A percentile compares a stretch with the other conserved stretches of the same genome.
phyloP scores from a whole-genome alignment of 2,797 vertebrate species.

The Salarias fasciatus region DNA sequence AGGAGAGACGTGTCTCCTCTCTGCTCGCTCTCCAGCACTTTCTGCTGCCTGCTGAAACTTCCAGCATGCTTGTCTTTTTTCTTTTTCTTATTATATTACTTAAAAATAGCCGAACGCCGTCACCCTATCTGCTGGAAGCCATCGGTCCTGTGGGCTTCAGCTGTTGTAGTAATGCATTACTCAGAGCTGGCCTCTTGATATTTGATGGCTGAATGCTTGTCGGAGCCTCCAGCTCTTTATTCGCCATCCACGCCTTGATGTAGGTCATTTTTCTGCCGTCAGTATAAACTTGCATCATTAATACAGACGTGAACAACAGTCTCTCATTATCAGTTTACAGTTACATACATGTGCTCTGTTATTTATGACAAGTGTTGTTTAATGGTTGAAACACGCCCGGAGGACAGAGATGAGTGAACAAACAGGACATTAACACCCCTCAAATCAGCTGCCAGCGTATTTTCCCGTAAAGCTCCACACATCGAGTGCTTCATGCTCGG shows the following conservation, averaged over 20 bases:
- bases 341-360: not conserved
- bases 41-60: constrained; percentile 31
- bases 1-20: constrained; percentile 13
- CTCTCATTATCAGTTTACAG: no score
- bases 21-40: not conserved
- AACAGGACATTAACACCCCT: constrained; percentile 29
- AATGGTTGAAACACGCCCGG: constrained; percentile 25
- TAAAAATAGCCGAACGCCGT: constrained; percentile 5
- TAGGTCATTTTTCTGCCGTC: constrained; percentile 59
- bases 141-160: constrained; percentile 13
- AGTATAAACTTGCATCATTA: not conserved
- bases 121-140: not conserved
- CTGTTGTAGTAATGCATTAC: constrained; percentile 42
- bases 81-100: not conserved
- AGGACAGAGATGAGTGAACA: constrained; percentile 19
- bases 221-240: constrained; percentile 56
- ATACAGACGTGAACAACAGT: not conserved
- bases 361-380: constrained; percentile 10
- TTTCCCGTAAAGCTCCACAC: constrained; percentile 34
- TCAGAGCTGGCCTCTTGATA: constrained; percentile 61
- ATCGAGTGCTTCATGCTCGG: constrained; percentile 35
- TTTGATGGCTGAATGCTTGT: constrained; percentile 65
- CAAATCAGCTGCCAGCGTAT: constrained; percentile 1
- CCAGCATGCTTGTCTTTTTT: constrained; percentile 10
- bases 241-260: constrained; percentile 51